These are phyloP conservation scores for Trichomycterus rosablanca DNA, from an alignment of 2,113 vertebrate genomes.

Conservation along the genomic window DNA sequence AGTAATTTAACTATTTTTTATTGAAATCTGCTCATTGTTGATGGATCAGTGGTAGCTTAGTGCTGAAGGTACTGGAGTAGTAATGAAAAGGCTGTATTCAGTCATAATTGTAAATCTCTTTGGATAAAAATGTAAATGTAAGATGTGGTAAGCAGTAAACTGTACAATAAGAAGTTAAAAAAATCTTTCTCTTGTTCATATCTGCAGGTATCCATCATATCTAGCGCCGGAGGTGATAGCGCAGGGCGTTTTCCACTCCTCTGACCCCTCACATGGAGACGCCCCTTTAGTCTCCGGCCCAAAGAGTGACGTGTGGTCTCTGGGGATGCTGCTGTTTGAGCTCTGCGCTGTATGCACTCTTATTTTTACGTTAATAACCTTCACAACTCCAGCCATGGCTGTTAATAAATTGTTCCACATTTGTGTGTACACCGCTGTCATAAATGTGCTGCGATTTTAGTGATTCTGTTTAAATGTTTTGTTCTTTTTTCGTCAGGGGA, in stretches of 20 bases:
- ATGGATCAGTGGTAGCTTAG: too few relatives aligned
- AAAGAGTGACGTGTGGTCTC: conserved; percentile 93
- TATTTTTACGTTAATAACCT: background rate
- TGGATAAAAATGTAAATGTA: too few relatives aligned
- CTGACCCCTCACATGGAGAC: conserved; percentile 73
- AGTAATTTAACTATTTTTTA: too few relatives aligned
- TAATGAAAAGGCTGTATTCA: too few relatives aligned
- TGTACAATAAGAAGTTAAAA: background rate
- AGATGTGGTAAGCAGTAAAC: background rate
- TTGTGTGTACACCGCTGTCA: too few relatives aligned
- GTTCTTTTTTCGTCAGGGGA: conserved; percentile 69
- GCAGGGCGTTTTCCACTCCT: conserved; percentile 77
- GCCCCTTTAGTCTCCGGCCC: conserved; percentile 82
- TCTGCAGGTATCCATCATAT: conserved; percentile 87
- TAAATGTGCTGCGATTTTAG: too few relatives aligned
- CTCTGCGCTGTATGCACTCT: conserved; percentile 81
- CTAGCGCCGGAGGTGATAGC: conserved; percentile 94
- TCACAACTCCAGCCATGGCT: too few relatives aligned
- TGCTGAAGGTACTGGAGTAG: too few relatives aligned
- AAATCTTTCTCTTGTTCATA: background rate
- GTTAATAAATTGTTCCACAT: too few relatives aligned
- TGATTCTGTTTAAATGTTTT: too few relatives aligned
- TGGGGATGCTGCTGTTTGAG: conserved; percentile 91
- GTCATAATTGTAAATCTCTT: too few relatives aligned
- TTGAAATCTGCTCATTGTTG: too few relatives aligned